Conservation (phyloP, 2,888 invertebrate species). For the Neocrepidodera transversa region DNA sequence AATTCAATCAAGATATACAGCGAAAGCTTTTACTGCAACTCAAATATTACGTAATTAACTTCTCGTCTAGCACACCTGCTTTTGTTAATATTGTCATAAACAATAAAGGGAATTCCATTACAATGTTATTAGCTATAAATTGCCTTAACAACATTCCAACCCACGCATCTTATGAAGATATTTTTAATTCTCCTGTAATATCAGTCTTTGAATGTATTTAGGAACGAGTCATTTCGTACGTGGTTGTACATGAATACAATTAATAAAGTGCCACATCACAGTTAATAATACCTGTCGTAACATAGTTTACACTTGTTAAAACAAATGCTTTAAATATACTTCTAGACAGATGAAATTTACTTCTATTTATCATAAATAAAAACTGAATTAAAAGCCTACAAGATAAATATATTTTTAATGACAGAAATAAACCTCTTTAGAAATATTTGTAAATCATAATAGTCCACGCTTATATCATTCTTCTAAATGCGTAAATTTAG, state of each 20-base stretch:
- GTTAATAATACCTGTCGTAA: neutral
- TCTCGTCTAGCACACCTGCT: conserved; percentile 17
- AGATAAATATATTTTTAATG: no score
- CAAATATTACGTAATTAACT: conserved; percentile 13
- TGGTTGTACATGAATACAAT: neutral
- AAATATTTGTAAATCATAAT: no score
- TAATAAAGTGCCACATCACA: neutral
- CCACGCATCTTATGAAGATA: conserved; percentile 23
- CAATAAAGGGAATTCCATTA: conserved; percentile 20
- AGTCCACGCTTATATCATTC: no score
- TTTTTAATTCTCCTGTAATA: conserved; percentile 13
- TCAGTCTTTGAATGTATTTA: conserved; percentile 24
- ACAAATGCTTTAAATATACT: neutral
- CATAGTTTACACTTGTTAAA: neutral
- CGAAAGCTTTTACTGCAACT: conserved; percentile 8
- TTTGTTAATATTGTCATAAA: conserved; percentile 20
- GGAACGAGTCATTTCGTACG: conserved; percentile 20
- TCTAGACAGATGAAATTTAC: no score
- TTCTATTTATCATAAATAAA: no score
- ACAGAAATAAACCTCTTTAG: no score
- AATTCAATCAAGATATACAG: conserved; percentile 7
- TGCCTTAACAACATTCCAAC: conserved; percentile 29
- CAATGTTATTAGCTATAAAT: conserved; percentile 10
- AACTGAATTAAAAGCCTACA: no score
- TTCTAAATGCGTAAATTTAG: no score